A percentile compares a stretch with the other conserved stretches of the same genome.
Evolutionary conservation across 2,113 vertebrate genomes (phyloP).

Genomic region (Tautogolabrus adspersus): DNA sequence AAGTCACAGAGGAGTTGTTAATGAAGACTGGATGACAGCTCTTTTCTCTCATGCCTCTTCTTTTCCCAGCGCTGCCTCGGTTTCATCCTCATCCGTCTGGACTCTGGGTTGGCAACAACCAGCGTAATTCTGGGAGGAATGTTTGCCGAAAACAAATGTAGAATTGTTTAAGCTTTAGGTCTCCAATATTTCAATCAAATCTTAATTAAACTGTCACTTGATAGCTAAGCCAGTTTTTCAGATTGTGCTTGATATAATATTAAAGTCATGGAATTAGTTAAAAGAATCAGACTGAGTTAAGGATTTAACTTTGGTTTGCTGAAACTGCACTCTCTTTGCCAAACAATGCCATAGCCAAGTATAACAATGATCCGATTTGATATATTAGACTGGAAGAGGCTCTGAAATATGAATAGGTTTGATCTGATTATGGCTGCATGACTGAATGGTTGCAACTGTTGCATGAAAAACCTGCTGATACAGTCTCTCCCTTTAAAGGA

Average conservation of each 20-base stretch:
- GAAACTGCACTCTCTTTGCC: slow-evolving; percentile 28
- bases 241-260: slow-evolving; percentile 43
- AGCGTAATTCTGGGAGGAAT: slow-evolving; percentile 47
- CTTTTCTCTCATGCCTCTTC: slow-evolving; percentile 44
- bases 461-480: slow-evolving; percentile 28
- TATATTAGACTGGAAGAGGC: slow-evolving; percentile 32
- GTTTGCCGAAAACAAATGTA: slow-evolving; percentile 37
- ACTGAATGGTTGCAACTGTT: slow-evolving; percentile 17
- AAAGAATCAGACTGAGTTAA: slow-evolving; percentile 44
- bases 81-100: slow-evolving; percentile 20
- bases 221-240: slow-evolving; percentile 51
- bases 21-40: slow-evolving; percentile 56
- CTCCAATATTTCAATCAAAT: slow-evolving; percentile 58
- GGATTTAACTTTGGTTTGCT: slow-evolving; percentile 54
- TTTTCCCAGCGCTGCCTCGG: slow-evolving; percentile 22
- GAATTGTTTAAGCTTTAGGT: slow-evolving; percentile 48
- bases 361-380: slow-evolving; percentile 32
- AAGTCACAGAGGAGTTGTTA: slow-evolving; percentile 46
- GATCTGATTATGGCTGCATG: slow-evolving; percentile 1
- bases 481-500: slow-evolving; percentile 59
- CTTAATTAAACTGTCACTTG: slow-evolving; percentile 62
- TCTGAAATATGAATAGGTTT: slow-evolving; percentile 2
- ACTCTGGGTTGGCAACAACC: slow-evolving; percentile 30
- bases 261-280: slow-evolving; percentile 56
- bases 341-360: slow-evolving; percentile 3